Conservation (phyloP, 2,888 invertebrate genomes). For the Cephalotes varians region DNA sequence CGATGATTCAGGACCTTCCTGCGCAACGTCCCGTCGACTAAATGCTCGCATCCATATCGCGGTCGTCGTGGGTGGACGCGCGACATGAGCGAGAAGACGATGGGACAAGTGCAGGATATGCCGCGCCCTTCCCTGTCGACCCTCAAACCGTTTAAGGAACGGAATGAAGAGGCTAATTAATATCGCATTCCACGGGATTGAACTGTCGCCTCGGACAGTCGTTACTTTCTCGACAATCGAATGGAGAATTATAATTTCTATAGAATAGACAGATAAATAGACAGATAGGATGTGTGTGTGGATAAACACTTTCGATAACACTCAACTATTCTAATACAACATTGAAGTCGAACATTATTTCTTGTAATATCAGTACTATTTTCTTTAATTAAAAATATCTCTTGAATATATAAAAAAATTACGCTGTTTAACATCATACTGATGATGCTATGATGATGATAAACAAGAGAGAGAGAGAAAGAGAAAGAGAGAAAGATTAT, state of each 20-base stretch:
- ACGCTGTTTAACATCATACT: background rate
- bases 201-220: slow-evolving; percentile 23
- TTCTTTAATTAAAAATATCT: background rate
- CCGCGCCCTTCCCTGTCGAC: slow-evolving; percentile 64
- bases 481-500: too few species aligned
- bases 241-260: background rate
- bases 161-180: slow-evolving; percentile 32
- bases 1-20: slow-evolving; percentile 67
- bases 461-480: too few species aligned
- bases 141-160: slow-evolving; percentile 55
- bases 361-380: background rate
- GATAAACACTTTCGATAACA: background rate
- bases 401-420: background rate
- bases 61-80: slow-evolving; percentile 82
- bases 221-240: background rate
- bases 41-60: slow-evolving; percentile 83
- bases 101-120: slow-evolving; percentile 79
- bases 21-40: slow-evolving; percentile 76
- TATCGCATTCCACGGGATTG: slow-evolving; percentile 63
- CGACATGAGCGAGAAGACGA: slow-evolving; percentile 80
- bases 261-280: too few species aligned
- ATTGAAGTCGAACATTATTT: background rate
- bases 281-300: too few species aligned
- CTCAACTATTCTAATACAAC: background rate
- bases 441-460: background rate